These are phyloP conservation scores for Ascaphus truei DNA, from an alignment of 2,113 vertebrate species.

Conservation along the genomic window DNA sequence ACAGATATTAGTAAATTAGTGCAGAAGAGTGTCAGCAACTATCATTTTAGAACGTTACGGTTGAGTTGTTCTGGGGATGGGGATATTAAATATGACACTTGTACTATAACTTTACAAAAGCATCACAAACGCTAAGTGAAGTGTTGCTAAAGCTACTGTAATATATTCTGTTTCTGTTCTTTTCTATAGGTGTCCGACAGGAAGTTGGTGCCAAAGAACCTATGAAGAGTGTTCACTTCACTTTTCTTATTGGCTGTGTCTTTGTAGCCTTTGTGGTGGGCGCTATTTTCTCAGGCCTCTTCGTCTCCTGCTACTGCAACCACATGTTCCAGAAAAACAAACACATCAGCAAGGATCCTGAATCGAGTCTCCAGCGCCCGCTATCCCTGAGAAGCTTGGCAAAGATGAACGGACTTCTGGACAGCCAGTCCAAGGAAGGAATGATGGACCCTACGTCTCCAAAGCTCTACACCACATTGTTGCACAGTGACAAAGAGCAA, in stretches of 20 bases:
- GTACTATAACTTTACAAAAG: too few relatives aligned
- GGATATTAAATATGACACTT: too few relatives aligned
- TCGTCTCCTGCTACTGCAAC: conserved; percentile 86
- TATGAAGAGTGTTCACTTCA: conserved; percentile 74
- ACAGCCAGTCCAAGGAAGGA: conserved; percentile 69
- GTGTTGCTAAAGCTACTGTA: too few relatives aligned
- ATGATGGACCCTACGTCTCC: conserved; percentile 60
- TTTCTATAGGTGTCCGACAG: conserved; percentile 65
- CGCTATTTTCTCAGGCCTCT: conserved; percentile 78
- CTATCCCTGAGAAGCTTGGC: conserved; percentile 82
- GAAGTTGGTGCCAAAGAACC: conserved; percentile 63
- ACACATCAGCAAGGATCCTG: conserved; percentile 70
- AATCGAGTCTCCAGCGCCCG: conserved; percentile 74
- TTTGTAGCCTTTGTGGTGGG: conserved; percentile 81
- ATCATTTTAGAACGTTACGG: too few relatives aligned
- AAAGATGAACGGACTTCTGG: conserved; percentile 77
- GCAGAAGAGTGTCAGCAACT: too few relatives aligned
- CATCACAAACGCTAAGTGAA: not conserved
- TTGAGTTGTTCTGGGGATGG: too few relatives aligned
- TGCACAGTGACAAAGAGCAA: conserved; percentile 67
- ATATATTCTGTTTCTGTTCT: not conserved
- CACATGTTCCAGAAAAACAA: conserved; percentile 67
- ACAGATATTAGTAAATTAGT: too few relatives aligned
- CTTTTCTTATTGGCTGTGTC: conserved; percentile 75
- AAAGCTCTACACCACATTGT: conserved; percentile 78